Conservation (phyloP, 2,888 invertebrate species). For the Julus scandinavius region DNA sequence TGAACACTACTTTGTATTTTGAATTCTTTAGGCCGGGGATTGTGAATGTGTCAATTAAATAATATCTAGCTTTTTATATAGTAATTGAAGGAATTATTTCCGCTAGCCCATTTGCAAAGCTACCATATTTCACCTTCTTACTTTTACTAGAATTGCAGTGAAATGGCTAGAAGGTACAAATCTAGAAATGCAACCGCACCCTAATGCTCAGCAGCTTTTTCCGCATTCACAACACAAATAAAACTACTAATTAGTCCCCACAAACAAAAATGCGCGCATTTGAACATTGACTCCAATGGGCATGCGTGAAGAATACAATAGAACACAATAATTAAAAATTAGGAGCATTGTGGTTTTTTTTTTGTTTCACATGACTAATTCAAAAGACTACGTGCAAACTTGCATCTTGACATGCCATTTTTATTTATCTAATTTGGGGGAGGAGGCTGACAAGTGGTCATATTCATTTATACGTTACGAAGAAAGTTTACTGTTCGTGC, state of each 20-base stretch:
- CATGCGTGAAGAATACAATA: not conserved
- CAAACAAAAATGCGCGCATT: slow-evolving; percentile 19
- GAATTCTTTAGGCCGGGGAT: not conserved
- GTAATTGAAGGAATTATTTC: slow-evolving; percentile 12
- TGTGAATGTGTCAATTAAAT: not conserved
- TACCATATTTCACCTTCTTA: not conserved
- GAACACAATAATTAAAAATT: not conserved
- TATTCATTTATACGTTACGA: too few relatives aligned
- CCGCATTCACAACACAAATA: not conserved
- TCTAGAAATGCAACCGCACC: not conserved
- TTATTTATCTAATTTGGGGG: not conserved
- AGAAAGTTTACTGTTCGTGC: too few relatives aligned
- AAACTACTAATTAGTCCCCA: not conserved
- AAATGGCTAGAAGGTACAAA: not conserved
- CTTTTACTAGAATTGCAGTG: not conserved
- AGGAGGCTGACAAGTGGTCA: not conserved
- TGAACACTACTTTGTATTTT: not conserved
- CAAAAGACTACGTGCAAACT: not conserved
- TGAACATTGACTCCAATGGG: not conserved
- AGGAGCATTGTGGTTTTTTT: not conserved
- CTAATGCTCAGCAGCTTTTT: not conserved
- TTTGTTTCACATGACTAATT: not conserved
- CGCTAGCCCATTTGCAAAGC: not conserved
- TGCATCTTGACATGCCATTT: not conserved
- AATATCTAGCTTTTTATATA: slow-evolving; percentile 4